Conservation (phyloP, 1,140 invertebrate genomes). For the Drosophila pachea region DNA sequence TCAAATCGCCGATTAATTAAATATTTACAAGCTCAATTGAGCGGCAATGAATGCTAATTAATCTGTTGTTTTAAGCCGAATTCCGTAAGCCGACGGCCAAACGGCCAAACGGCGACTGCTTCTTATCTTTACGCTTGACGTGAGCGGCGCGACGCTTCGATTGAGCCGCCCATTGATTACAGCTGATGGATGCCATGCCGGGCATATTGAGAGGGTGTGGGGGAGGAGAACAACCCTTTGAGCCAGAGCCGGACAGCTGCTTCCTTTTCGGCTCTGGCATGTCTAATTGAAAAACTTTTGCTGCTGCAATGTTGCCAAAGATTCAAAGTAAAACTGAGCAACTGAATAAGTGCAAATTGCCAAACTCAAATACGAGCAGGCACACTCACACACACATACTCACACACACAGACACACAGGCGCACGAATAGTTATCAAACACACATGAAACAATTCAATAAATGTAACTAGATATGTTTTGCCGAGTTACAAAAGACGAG, state of each 20-base stretch:
- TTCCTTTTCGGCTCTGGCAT: slow-evolving; percentile 38
- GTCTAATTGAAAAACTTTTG: slow-evolving; percentile 72
- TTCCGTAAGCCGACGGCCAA: no score
- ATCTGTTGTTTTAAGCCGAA: slow-evolving; percentile 54
- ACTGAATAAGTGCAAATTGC: slow-evolving; percentile 48
- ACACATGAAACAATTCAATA: slow-evolving; percentile 60
- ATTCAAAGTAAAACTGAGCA: slow-evolving; percentile 25
- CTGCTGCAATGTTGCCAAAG: slow-evolving; percentile 33
- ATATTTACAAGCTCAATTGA: slow-evolving; percentile 75
- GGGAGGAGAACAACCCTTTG: slow-evolving; percentile 50
- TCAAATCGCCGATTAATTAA: slow-evolving; percentile 70
- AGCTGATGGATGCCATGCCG: slow-evolving; percentile 14
- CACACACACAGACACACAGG: slow-evolving; percentile 1
- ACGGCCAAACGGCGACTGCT: slow-evolving; percentile 9
- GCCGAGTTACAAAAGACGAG: slow-evolving; percentile 33
- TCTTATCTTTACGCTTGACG: slow-evolving; percentile 66
- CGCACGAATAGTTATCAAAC: slow-evolving; percentile 58
- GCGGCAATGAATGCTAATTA: slow-evolving; percentile 71
- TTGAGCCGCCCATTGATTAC: slow-evolving; percentile 67
- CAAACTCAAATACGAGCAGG: slow-evolving; percentile 41
- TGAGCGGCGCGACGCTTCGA: slow-evolving; percentile 14
- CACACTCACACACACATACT: slow-evolving; percentile 1
- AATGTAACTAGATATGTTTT: slow-evolving; percentile 59
- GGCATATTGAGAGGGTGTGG: neutral
- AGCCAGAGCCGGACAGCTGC: slow-evolving; percentile 6